These are phyloP conservation scores for Hippolais icterina DNA, from an alignment of 2,113 vertebrate species.

Conservation along the genomic window DNA sequence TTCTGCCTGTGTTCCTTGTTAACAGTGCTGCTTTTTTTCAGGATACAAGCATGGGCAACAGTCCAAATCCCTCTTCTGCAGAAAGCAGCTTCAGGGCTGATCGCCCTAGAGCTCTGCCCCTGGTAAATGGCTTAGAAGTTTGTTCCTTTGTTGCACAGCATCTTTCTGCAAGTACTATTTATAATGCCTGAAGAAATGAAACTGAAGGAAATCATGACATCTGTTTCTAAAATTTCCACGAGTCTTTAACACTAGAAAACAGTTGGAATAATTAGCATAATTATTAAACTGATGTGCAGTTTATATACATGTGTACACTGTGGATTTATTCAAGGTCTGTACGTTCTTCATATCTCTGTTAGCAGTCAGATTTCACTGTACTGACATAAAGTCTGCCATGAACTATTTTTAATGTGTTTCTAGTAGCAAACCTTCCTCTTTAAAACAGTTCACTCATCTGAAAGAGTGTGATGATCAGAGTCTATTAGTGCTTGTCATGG, in stretches of 20 bases:
- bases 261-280: neutral
- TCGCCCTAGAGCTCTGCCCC: constrained; percentile 76
- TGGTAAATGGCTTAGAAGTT: constrained; percentile 73
- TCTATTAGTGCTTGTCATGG: neutral
- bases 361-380: neutral
- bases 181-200: neutral
- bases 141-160: neutral
- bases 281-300: neutral
- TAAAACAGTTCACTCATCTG: neutral
- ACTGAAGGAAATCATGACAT: neutral
- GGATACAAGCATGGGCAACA: constrained; percentile 83
- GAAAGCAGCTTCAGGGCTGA: constrained; percentile 80
- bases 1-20: neutral
- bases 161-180: neutral
- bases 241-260: neutral
- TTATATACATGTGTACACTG: fast-evolving
- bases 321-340: neutral
- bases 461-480: neutral
- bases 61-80: constrained; percentile 81
- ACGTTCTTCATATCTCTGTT: neutral
- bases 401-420: neutral
- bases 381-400: neutral
- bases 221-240: neutral
- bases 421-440: neutral
- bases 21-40: constrained; percentile 50